A percentile compares a stretch with the other conserved stretches of the same genome.
Evolutionary conservation across 2,888 invertebrate genomes (phyloP).

Genomic region (Incurvaria masculella): DNA sequence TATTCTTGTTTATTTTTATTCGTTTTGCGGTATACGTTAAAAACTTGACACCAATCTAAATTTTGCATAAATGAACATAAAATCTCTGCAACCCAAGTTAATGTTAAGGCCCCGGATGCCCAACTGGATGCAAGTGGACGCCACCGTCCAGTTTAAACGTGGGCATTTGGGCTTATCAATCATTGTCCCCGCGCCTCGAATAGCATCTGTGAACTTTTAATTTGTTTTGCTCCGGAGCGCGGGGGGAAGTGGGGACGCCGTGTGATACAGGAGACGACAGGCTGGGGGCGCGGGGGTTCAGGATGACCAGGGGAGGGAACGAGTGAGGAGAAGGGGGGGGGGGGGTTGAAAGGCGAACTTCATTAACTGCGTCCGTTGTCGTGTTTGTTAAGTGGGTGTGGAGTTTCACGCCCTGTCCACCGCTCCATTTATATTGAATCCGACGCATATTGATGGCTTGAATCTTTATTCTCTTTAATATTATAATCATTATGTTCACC

Average conservation of each 20-base stretch:
- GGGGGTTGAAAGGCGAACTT: slow-evolving; percentile 51
- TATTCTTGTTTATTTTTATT: too few relatives aligned
- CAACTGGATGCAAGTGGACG: too few relatives aligned
- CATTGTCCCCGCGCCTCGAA: slow-evolving; percentile 16
- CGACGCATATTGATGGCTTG: background rate
- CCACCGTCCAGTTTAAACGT: too few relatives aligned
- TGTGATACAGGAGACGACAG: slow-evolving; percentile 28
- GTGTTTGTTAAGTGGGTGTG: slow-evolving; percentile 53
- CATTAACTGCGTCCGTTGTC: slow-evolving; percentile 52
- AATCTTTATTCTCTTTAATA: too few relatives aligned
- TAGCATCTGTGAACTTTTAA: slow-evolving; percentile 42
- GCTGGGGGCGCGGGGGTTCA: too few relatives aligned
- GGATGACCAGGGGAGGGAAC: background rate
- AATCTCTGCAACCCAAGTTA: too few relatives aligned
- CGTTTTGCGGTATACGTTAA: too few relatives aligned
- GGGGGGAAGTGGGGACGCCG: slow-evolving; percentile 45
- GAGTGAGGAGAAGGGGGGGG: slow-evolving; percentile 34
- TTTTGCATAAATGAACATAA: too few relatives aligned
- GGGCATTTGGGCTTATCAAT: slow-evolving; percentile 14
- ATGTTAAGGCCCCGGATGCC: too few relatives aligned
- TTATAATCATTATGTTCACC: too few relatives aligned
- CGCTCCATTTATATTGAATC: background rate
- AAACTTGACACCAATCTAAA: too few relatives aligned
- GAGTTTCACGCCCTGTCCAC: slow-evolving; percentile 50
- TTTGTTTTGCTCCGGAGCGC: slow-evolving; percentile 36